These are phyloP conservation scores for Oegoconia quadripuncta DNA, from an alignment of 2,888 invertebrate genomes.

Conservation along the genomic window DNA sequence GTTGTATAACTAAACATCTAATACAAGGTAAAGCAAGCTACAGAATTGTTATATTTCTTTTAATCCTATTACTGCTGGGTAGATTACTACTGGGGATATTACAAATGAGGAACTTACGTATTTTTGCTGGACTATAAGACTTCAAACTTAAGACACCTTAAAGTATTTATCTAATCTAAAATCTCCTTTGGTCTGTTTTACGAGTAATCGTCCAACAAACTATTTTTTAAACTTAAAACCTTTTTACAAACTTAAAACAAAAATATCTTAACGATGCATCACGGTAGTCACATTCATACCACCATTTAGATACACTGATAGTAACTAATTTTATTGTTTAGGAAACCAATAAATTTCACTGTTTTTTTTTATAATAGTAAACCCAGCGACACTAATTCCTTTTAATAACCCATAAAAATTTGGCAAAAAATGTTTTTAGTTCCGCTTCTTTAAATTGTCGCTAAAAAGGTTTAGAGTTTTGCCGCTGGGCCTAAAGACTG, in stretches of 20 bases:
- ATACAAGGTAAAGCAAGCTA: too few relatives aligned
- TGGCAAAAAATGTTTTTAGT: slow-evolving; percentile 51
- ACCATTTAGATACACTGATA: slow-evolving; percentile 65
- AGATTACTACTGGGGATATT: too few relatives aligned
- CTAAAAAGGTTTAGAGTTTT: slow-evolving; percentile 46
- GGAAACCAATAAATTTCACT: slow-evolving; percentile 68
- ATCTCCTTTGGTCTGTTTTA: too few relatives aligned
- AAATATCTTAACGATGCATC: slow-evolving; percentile 45
- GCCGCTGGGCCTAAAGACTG: slow-evolving; percentile 12
- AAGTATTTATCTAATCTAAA: too few relatives aligned
- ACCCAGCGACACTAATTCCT: slow-evolving; percentile 55
- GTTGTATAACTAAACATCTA: too few relatives aligned
- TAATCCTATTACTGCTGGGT: too few relatives aligned
- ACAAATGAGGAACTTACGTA: too few relatives aligned
- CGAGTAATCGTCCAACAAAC: too few relatives aligned
- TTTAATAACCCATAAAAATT: slow-evolving; percentile 71
- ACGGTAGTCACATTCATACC: slow-evolving; percentile 39
- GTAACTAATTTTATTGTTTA: slow-evolving; percentile 64
- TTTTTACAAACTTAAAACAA: neutral
- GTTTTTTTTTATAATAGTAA: slow-evolving; percentile 35
- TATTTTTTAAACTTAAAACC: too few relatives aligned
- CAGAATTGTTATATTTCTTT: too few relatives aligned
- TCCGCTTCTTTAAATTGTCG: slow-evolving; percentile 56
- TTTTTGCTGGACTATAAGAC: too few relatives aligned
- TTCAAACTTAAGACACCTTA: too few relatives aligned